Evolutionary conservation across 1,140 invertebrate species (phyloP).

Genomic region (Drosophila sturtevanti): DNA sequence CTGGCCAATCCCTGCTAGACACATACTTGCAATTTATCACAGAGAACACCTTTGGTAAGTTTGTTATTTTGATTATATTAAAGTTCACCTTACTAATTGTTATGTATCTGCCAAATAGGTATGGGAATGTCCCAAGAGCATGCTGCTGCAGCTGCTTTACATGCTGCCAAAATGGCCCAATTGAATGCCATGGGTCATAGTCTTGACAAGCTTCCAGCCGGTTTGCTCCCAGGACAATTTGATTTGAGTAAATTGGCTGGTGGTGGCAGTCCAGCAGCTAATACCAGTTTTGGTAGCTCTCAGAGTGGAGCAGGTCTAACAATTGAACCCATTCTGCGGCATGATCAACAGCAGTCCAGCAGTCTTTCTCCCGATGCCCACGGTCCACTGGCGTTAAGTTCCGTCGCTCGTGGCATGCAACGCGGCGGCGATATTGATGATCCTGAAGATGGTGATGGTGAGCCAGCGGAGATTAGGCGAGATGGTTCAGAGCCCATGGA

Average conservation of each 20-base stretch:
- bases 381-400: conserved; percentile 48
- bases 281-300: conserved; percentile 34
- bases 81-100: background rate
- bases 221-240: conserved; percentile 72
- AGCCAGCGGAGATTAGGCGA: conserved; percentile 60
- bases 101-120: conserved; percentile 49
- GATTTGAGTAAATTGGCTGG: conserved; percentile 69
- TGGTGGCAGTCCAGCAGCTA: conserved; percentile 35
- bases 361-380: conserved; percentile 57
- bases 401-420: conserved; percentile 38
- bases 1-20: conserved; percentile 90
- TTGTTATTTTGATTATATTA: no score
- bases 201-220: conserved; percentile 83
- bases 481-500: conserved; percentile 78
- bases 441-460: conserved; percentile 15
- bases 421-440: conserved; percentile 35
- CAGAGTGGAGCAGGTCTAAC: conserved; percentile 52
- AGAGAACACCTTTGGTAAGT: conserved; percentile 88
- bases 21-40: conserved; percentile 93
- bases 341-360: conserved; percentile 51
- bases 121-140: conserved; percentile 85
- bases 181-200: conserved; percentile 87
- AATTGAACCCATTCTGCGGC: conserved; percentile 71
- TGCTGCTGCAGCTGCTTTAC: conserved; percentile 85
- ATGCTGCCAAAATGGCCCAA: conserved; percentile 88